phyloP scores from a whole-genome alignment of 2,888 invertebrate genomes.

The Nycteola revayana region DNA sequence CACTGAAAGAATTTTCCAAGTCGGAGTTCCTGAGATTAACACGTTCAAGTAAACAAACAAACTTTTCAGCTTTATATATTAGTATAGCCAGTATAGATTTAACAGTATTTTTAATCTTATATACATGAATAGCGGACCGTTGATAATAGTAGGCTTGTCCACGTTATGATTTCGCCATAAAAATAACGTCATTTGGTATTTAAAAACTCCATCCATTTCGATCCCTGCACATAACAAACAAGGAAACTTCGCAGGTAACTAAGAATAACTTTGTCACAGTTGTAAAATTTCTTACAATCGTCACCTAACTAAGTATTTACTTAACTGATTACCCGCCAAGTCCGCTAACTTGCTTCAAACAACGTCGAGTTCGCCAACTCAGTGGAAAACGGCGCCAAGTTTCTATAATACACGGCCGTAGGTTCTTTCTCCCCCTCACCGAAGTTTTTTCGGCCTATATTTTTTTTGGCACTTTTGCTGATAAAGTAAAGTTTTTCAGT shows the following conservation, averaged over 20 bases:
- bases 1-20: too few species aligned
- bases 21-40: too few species aligned
- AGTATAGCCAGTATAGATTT: too few species aligned
- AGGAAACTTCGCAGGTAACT: slow-evolving; percentile 15
- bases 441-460: slow-evolving; percentile 21
- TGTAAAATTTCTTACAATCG: slow-evolving; percentile 25
- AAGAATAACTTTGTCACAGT: slow-evolving; percentile 13
- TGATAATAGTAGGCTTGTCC: too few species aligned
- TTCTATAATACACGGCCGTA: slow-evolving; percentile 28
- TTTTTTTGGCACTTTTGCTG: slow-evolving; percentile 18
- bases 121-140: too few species aligned
- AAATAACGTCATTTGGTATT: too few species aligned
- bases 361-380: slow-evolving; percentile 11
- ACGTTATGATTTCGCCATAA: too few species aligned
- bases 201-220: too few species aligned
- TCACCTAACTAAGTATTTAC: slow-evolving; percentile 35
- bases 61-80: too few species aligned
- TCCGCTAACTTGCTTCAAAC: slow-evolving; percentile 14
- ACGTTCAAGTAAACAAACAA: too few species aligned
- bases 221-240: too few species aligned
- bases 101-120: too few species aligned
- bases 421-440: slow-evolving; percentile 20
- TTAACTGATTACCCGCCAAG: slow-evolving; percentile 32
- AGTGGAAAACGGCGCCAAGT: slow-evolving; percentile 15
- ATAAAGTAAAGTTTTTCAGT: slow-evolving; percentile 25